These are phyloP conservation scores for Tetranychus truncatus DNA, from an alignment of 2,888 invertebrate genomes.

Conservation along the genomic window DNA sequence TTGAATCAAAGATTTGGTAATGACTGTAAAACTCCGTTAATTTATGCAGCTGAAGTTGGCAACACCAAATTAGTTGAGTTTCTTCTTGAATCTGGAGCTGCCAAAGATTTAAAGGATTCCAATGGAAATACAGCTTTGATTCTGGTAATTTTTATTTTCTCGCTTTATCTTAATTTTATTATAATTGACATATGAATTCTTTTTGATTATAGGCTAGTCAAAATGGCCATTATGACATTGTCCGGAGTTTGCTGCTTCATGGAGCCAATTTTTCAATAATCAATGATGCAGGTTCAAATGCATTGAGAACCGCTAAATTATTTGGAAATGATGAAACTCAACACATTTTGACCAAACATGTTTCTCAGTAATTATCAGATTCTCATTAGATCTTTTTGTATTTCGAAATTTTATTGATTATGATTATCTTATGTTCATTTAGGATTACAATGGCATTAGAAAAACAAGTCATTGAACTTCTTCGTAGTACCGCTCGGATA, in stretches of 20 bases:
- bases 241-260: conserved; percentile 30
- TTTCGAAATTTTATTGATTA: neutral
- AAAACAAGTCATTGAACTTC: conserved; percentile 30
- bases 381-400: neutral
- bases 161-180: neutral
- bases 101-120: conserved; percentile 30
- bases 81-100: conserved; percentile 31
- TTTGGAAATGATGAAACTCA: conserved; percentile 28
- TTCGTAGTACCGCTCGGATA: conserved; percentile 32
- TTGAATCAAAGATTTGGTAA: neutral
- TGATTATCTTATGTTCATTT: conserved; percentile 18
- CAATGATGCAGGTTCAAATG: conserved; percentile 29
- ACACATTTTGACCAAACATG: conserved; percentile 30
- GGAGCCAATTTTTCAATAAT: conserved; percentile 31
- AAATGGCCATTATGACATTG: conserved; percentile 30
- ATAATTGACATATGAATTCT: neutral
- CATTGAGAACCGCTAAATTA: conserved; percentile 30
- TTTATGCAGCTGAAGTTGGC: conserved; percentile 8
- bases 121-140: conserved; percentile 32
- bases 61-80: conserved; percentile 30
- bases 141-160: conserved; percentile 28
- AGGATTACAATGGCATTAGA: conserved; percentile 32
- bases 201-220: conserved; percentile 29
- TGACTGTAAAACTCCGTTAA: conserved; percentile 8
- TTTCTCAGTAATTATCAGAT: conserved; percentile 28